Evolutionary conservation across 2,797 vertebrate species (phyloP).

Genomic region (Monodelphis domestica): DNA sequence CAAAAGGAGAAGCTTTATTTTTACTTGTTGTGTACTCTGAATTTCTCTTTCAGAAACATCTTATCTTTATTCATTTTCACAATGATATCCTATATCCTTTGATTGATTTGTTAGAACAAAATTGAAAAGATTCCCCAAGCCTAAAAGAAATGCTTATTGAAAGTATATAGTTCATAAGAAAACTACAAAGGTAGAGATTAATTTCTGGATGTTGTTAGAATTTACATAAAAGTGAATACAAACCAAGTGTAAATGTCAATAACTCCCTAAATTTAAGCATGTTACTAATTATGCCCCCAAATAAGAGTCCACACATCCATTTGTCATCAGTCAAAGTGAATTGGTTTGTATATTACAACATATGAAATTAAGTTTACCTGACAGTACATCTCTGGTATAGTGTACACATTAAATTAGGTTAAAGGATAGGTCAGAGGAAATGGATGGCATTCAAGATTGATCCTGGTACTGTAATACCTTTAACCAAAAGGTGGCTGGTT

Average conservation of each 20-base stretch:
- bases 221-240: slow-evolving; percentile 20
- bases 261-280: neutral
- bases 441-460: slow-evolving; percentile 52
- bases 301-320: slow-evolving; percentile 58
- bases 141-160: neutral
- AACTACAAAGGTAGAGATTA: neutral
- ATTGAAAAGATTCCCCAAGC: neutral
- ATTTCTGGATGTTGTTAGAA: neutral
- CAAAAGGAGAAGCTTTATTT: neutral
- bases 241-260: neutral
- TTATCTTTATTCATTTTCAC: neutral
- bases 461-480: slow-evolving; percentile 38
- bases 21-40: neutral
- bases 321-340: slow-evolving; percentile 52
- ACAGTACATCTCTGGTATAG: slow-evolving; percentile 64
- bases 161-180: neutral
- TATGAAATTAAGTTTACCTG: slow-evolving; percentile 63
- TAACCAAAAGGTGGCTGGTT: slow-evolving; percentile 62
- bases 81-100: neutral
- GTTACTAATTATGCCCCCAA: slow-evolving; percentile 36
- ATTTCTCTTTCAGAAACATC: neutral
- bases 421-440: slow-evolving; percentile 61
- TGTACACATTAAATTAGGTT: slow-evolving; percentile 69
- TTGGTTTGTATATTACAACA: slow-evolving; percentile 46
- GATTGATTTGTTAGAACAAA: slow-evolving; percentile 9